phyloP scores from a whole-genome alignment of 1,140 invertebrate genomes.

The Stegodyphus mimosarum region DNA sequence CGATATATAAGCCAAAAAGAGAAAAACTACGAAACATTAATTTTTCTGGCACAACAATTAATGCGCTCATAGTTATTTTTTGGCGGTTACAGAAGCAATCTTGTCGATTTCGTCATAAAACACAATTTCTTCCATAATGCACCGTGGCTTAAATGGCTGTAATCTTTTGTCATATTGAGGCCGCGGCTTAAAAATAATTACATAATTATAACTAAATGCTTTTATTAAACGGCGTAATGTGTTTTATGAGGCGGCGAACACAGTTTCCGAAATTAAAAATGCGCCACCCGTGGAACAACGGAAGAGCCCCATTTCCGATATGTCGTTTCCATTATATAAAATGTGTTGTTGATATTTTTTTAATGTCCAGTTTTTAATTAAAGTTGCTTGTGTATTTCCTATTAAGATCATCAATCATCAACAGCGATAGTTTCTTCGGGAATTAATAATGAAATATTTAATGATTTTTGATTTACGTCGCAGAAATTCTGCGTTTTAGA shows the following conservation, averaged over 20 bases:
- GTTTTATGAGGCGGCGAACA: slow-evolving; percentile 38
- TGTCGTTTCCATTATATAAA: slow-evolving; percentile 20
- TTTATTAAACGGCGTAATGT: slow-evolving; percentile 51
- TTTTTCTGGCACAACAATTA: slow-evolving; percentile 35
- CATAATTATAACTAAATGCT: slow-evolving; percentile 57
- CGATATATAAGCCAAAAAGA: slow-evolving; percentile 31
- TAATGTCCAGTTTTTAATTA: slow-evolving; percentile 40
- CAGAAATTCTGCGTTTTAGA: too few species aligned
- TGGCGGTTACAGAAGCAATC: slow-evolving; percentile 10
- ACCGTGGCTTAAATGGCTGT: background rate
- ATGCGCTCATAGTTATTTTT: slow-evolving; percentile 37
- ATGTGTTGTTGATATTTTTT: slow-evolving; percentile 51
- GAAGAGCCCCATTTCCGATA: background rate
- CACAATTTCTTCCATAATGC: slow-evolving; percentile 20
- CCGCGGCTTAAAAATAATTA: slow-evolving; percentile 49
- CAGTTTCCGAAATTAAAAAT: slow-evolving; percentile 50
- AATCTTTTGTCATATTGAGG: slow-evolving; percentile 46
- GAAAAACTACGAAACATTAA: slow-evolving; percentile 15
- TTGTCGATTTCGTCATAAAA: slow-evolving; percentile 35
- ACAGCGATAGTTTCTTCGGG: slow-evolving; percentile 5
- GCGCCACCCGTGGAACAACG: background rate
- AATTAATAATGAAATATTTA: slow-evolving; percentile 14
- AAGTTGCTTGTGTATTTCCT: slow-evolving; percentile 28
- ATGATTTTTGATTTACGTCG: too few species aligned
- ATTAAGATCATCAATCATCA: slow-evolving; percentile 18